phyloP scores from a whole-genome alignment of 2,113 vertebrate genomes.

The Benitochromis conjunctus region DNA sequence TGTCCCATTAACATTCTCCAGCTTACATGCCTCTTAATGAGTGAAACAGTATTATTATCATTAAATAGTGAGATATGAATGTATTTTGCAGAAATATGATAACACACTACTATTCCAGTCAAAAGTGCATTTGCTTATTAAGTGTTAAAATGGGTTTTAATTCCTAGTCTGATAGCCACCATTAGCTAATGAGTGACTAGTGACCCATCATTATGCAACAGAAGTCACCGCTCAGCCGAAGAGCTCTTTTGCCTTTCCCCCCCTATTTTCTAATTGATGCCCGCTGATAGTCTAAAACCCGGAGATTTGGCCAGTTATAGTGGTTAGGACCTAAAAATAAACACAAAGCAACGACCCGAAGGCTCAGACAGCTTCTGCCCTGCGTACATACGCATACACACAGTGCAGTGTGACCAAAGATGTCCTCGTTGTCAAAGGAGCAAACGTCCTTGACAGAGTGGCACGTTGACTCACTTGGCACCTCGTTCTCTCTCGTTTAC shows the following conservation, averaged over 20 bases:
- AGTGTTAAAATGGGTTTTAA: conserved; percentile 32
- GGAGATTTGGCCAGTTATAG: conserved; percentile 36
- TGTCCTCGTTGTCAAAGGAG: conserved; percentile 36
- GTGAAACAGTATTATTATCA: background rate
- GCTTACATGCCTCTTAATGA: background rate
- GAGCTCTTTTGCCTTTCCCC: background rate
- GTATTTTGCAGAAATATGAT: background rate
- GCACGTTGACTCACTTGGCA: conserved; percentile 34
- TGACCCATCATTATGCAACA: conserved; percentile 27
- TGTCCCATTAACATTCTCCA: background rate
- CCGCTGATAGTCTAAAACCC: conserved; percentile 21
- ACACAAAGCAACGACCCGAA: conserved; percentile 29
- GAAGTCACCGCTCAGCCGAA: background rate
- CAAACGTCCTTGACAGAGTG: conserved; percentile 44
- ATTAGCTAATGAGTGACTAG: conserved; percentile 40
- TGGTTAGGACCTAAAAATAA: conserved; percentile 50
- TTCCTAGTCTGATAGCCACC: conserved; percentile 19
- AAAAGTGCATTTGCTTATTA: conserved; percentile 8
- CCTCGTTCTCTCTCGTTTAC: background rate
- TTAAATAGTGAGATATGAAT: background rate
- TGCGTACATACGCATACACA: background rate
- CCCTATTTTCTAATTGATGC: conserved; percentile 19
- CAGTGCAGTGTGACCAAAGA: background rate
- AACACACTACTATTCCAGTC: background rate
- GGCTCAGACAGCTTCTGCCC: background rate